Base-by-base conservation (phyloP, 2,113 vertebrate genomes). In the Tiliqua scincoides region DNA sequence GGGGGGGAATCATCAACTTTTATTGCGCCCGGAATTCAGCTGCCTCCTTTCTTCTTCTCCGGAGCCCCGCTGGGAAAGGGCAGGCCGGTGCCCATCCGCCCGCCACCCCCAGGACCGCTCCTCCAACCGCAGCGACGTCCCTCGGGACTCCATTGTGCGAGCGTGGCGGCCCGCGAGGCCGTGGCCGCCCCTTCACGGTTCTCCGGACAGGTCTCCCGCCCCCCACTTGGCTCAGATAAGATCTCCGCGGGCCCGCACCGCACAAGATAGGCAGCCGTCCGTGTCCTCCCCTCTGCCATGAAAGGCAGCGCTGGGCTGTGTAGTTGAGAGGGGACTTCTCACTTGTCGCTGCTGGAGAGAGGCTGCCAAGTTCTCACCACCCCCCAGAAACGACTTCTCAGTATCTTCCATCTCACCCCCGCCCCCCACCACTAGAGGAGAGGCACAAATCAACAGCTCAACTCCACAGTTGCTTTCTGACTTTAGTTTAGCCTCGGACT, bases 211-310 rank as follows among this genome's bases (percentile, higher is more conserved):
- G 74, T 79, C 79, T 75, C 70, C 57, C 82, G 32, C 23, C 23
- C 79, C 79, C 52, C n/a, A 74, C 43, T 87, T 91, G 63, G 57
- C 61, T 6, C 21, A 54, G 82, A 73, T 35, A 30, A 83, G 74
- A 35, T 71, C 32, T 89, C 78, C 73, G 61, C 18, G 59, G 74
- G 25, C 40, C 57, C 78, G 59, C 25, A 81, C 40, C 1, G 30
- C 75, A 1, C 54, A 35, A 35, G 52, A 17, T 54, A 32, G 43
- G n/a, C 73, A 77, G 73, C 14, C 20, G 73, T 12, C 73, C 73
- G 8, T 67, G 43, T 35, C 43, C 73, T 76, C 59, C 83, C 40
- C 79, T 21, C 21, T 17, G 3, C 1, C 20, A 3, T 40, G 35
- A 62, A 54, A 11, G 12, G 54, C 43, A 35, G 40, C 30, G 48